Conservation (phyloP, 2,888 invertebrate genomes). For the Muschampia plurimacula region DNA sequence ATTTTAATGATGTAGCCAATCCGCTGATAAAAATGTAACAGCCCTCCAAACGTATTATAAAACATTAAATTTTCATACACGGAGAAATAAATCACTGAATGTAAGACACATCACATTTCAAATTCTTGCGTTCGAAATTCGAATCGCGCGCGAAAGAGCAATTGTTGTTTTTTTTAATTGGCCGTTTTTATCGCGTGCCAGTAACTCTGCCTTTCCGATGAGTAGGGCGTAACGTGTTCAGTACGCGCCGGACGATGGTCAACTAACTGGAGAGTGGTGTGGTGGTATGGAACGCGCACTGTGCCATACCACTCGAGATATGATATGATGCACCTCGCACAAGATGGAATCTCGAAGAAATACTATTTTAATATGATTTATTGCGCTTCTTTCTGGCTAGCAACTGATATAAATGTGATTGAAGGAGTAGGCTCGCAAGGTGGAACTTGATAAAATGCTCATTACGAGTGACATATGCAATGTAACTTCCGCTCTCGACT, state of each 20-base stretch:
- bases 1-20: conserved; percentile 40
- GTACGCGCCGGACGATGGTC: conserved; percentile 78
- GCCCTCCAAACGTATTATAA: conserved; percentile 39
- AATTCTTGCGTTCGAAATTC: conserved; percentile 52
- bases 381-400: conserved; percentile 29
- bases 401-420: conserved; percentile 28
- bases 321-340: conserved; percentile 24
- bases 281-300: conserved; percentile 51
- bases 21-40: conserved; percentile 44
- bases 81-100: conserved; percentile 50
- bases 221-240: conserved; percentile 59
- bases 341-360: conserved; percentile 37
- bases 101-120: conserved; percentile 54
- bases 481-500: neutral
- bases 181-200: conserved; percentile 57
- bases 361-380: conserved; percentile 39
- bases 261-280: conserved; percentile 71
- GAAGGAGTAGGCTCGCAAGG: neutral
- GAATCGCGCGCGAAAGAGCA: conserved; percentile 52
- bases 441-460: conserved; percentile 20
- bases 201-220: conserved; percentile 49
- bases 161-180: conserved; percentile 54
- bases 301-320: conserved; percentile 40
- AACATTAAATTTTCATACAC: conserved; percentile 40
- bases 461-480: conserved; percentile 13